Conservation (phyloP, 1,140 invertebrate species). For the Centruroides vittatus region DNA sequence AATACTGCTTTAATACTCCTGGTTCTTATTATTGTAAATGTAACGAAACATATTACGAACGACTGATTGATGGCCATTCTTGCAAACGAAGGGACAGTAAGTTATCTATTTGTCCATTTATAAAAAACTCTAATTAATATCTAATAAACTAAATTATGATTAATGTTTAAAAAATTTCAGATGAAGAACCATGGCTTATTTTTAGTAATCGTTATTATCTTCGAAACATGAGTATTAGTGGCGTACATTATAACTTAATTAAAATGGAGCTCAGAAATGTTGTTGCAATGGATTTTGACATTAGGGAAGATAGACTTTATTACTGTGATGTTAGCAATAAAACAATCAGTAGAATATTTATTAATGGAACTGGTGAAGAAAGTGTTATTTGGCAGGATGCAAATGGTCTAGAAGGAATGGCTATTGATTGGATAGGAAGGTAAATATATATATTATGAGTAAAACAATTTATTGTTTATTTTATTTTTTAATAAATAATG, state of each 20-base stretch:
- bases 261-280: conserved; percentile 94
- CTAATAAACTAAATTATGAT: too few relatives aligned
- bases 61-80: conserved; percentile 65
- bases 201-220: conserved; percentile 98
- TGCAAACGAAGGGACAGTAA: conserved; percentile 71
- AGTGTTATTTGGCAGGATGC: conserved; percentile 83
- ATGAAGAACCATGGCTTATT: conserved; percentile 72
- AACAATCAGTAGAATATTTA: conserved; percentile 52
- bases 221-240: conserved; percentile 85
- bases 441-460: conserved; percentile 10
- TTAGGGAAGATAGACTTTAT: conserved; percentile 65
- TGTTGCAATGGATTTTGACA: conserved; percentile 88
- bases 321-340: conserved; percentile 91
- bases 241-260: conserved; percentile 64
- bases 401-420: conserved; percentile 87
- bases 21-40: conserved; percentile 95
- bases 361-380: conserved; percentile 42
- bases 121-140: too few relatives aligned
- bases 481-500: too few relatives aligned
- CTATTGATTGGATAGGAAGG: conserved; percentile 85
- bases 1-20: conserved; percentile 87
- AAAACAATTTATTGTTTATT: too few relatives aligned
- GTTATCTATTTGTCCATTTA: neutral
- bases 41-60: conserved; percentile 79
- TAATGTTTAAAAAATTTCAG: conserved; percentile 19